Base-by-base conservation (phyloP, 92 coral and sea anemone species). In the Phenganax marumi region DNA sequence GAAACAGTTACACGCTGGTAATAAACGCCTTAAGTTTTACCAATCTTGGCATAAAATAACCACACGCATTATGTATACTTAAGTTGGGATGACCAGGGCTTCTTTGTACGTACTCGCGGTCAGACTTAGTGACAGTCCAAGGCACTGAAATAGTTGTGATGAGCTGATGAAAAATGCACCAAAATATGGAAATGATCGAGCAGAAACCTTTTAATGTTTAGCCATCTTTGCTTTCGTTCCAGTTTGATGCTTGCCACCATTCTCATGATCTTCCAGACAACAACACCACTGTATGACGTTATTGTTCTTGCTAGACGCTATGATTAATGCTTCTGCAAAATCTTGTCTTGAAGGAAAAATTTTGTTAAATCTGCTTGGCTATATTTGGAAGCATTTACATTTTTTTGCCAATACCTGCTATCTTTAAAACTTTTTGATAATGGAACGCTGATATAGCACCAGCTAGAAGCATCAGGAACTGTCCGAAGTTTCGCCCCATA, bases 101-200 rank as follows among this genome's bases (percentile, higher is more conserved):
- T n/a, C 81, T 73, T 49, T 84, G 82, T 16, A 76, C 0, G 23
- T 48, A 74, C 8, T 64, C 62, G 22, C 39, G 50, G 43, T 84
- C 84, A 46, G 77, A 68, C 57, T 84, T 76, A 0, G 84, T 75
- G 14, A 60, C 70, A 76, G 11, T 73, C 22, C 87, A 52, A 84
- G 13, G 87, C 84, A 66, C 65, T 76, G 39, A 72, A 84, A 80
- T 84, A 84, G 46, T 84, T 84, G 46, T 26, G 68, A 24, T 84
- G 87, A 6, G 58, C 82, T 18, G 68, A 66, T 9, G 87, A 85
- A 23, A 85, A 79, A 73, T 85, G 86, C 24, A 85, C 80, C 13
- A 81, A n/a, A n/a, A n/a, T n/a, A n/a, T n/a, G n/a, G n/a, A n/a
- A n/a, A n/a, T n/a, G n/a, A n/a, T n/a, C n/a, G 7, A 60, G 4